Evolutionary conservation across 2,888 invertebrate species (phyloP), one percentile per base, ranked within the genome.

Genomic region (Prenolepis imparis): DNA sequence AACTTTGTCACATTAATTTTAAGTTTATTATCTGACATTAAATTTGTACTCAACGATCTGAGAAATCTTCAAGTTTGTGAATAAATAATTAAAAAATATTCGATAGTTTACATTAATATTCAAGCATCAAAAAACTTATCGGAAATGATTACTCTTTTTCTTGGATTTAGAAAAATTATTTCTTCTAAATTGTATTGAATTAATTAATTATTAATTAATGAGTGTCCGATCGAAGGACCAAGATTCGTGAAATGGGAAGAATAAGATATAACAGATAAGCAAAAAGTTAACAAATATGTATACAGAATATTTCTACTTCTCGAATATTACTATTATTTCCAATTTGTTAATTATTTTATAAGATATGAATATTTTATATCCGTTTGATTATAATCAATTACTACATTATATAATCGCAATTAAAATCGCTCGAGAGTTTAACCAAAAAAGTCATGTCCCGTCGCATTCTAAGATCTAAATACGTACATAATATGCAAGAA

Each of bases 381-480:
- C 1, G 8, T 3, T 39, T 21, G 5, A 55, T 57, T 55, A 24
- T 18, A 72, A 39, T 8, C 44, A 32, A 48, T 48, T n/a, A 55
- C 4, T 21, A 9, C 4, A 21, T 21, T 21, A 11, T 12, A 21
- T 57, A 4, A 21, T 55, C 0, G 8, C 9, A 57, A 57, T 21
- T 57, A 21, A 2, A 11, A 21, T 57, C n/a, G 0, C n/a, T n/a
- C 18, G 48, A 48, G 48, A 48, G 1, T 48, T 48, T 8, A 48
- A 48, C 18, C 48, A 48, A 88, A 92, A 88, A 92, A 92, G 91
- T 91, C 87, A 90, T 88, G 88, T 90, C 90, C 68, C 84, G 81
- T 84, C 87, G 84, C 82, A 85, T 87, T 87, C 90, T 87, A 92
- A 84, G 72, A 67, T 74, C 81, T 32, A 75, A 28, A 28, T 28